A percentile compares a stretch with the other conserved stretches of the same genome.
phyloP scores from a whole-genome alignment of 2,888 invertebrate genomes.

The Sylvicola cinctus region DNA sequence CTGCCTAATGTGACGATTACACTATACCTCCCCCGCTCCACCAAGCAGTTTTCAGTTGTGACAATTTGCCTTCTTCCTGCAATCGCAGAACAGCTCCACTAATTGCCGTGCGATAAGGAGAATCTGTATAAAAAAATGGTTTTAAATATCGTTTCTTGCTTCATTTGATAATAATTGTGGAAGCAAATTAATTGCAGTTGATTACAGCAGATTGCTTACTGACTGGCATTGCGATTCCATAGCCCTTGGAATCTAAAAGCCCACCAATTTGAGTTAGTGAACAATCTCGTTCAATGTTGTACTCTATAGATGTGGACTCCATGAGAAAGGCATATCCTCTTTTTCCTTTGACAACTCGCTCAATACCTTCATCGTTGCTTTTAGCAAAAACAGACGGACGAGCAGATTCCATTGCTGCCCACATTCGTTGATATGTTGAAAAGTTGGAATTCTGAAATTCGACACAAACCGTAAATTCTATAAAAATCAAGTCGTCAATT shows the following conservation, averaged over 20 bases:
- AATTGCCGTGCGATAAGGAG: slow-evolving; percentile 55
- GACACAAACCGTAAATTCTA: not conserved
- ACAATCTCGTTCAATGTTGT: slow-evolving; percentile 62
- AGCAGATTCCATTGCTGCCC: slow-evolving; percentile 69
- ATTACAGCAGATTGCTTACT: slow-evolving; percentile 40
- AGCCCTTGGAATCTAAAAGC: slow-evolving; percentile 75
- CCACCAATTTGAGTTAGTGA: slow-evolving; percentile 59
- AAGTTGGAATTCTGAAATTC: slow-evolving; percentile 38
- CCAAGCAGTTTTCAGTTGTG: slow-evolving; percentile 73
- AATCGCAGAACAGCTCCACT: slow-evolving; percentile 76
- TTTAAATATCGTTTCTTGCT: not conserved
- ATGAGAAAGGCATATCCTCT: slow-evolving; percentile 82
- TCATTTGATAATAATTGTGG: not conserved
- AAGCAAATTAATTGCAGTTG: not conserved
- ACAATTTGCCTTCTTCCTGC: slow-evolving; percentile 71
- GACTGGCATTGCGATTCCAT: slow-evolving; percentile 79
- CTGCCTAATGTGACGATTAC: not conserved
- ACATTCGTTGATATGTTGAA: slow-evolving; percentile 70
- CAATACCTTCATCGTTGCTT: slow-evolving; percentile 65
- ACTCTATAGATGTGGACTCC: slow-evolving; percentile 90
- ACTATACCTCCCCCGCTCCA: slow-evolving; percentile 36
- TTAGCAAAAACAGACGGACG: slow-evolving; percentile 61
- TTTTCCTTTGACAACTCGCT: slow-evolving; percentile 51
- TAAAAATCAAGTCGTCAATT: slow-evolving; percentile 2
- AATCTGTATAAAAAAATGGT: slow-evolving; percentile 31